Base-by-base conservation (phyloP, 2,888 invertebrate species). In the Pristionchus fissidentatus region DNA sequence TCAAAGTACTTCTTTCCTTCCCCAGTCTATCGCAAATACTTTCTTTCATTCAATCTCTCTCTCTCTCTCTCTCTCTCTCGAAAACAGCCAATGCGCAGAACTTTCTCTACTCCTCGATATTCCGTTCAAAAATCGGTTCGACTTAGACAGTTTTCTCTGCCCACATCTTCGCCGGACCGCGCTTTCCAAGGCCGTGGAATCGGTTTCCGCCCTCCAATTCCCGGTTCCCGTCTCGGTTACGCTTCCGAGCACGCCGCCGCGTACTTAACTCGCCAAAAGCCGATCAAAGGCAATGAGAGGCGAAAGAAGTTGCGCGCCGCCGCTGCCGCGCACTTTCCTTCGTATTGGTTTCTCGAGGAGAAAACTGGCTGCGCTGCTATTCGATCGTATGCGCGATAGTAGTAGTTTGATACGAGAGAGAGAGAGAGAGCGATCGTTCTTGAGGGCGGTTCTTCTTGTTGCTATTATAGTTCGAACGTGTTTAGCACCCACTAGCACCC, bases 301-400 rank as follows among this genome's bases (percentile, higher is more conserved):
- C 41, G 66, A 41, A 66, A 66, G n/a, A n/a, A n/a, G n/a, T n/a
- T 41, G 38, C 66, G 35, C 5, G 32, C 19, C 38, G 38, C 38
- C 66, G 66, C 66, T 66, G 66, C 66, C 66, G 66, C 66, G 66
- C 66, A 66, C 66, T 66, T 66, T 38, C 41, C n/a, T n/a, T n/a
- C n/a, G n/a, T 32, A 29, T 41, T 41, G 66, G 41, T 66, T 66
- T 66, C 66, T 5, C 66, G 66, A n/a, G n/a, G n/a, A n/a, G n/a
- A 66, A 66, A 66, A 66, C 66, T 38, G 38, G 66, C n/a, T 38
- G 22, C 38, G 38, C 13, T 66, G 66, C n/a, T n/a, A n/a, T n/a
- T n/a, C n/a, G n/a, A n/a, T n/a, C n/a, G n/a, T n/a, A n/a, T n/a
- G n/a, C n/a, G n/a, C n/a, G n/a, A n/a, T n/a, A n/a, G n/a, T n/a